Percentiles rank a stretch among this genome's conserved stretches.
Evolutionary conservation across 1,140 invertebrate genomes (phyloP).

Genomic region (Drosophila burlai): DNA sequence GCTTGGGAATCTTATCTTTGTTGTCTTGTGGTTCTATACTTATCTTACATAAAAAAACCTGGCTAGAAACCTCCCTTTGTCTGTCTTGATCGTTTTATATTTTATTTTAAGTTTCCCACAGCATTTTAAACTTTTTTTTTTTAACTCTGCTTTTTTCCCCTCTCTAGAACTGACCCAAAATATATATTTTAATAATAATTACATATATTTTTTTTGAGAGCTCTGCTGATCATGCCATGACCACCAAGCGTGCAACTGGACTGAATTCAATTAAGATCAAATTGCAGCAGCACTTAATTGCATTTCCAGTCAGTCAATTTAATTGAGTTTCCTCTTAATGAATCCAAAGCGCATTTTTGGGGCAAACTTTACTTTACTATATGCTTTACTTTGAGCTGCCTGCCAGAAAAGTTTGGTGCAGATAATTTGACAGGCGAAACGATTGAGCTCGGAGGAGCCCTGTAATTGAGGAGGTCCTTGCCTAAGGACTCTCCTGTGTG

Average conservation of each 20-base stretch:
- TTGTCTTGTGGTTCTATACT: not conserved
- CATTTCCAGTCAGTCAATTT: conserved; percentile 54
- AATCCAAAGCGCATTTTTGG: conserved; percentile 27
- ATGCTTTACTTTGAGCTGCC: not conserved
- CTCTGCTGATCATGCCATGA: conserved; percentile 28
- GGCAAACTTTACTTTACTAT: conserved; percentile 1
- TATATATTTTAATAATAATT: conserved; percentile 9
- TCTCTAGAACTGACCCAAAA: conserved; percentile 41
- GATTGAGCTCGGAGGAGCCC: conserved; percentile 28
- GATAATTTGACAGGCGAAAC: conserved; percentile 51
- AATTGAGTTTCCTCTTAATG: conserved; percentile 43
- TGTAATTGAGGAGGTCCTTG: conserved; percentile 47
- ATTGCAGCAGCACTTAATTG: conserved; percentile 40
- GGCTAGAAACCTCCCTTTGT: not conserved
- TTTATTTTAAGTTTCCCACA: not conserved
- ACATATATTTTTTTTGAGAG: not conserved
- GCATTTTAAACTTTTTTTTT: not conserved
- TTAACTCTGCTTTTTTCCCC: not conserved
- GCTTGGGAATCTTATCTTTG: not conserved
- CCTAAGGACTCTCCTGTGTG: conserved; percentile 3
- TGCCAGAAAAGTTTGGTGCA: conserved; percentile 43
- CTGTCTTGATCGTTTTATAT: not conserved
- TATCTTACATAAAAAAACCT: not conserved
- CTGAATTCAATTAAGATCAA: conserved; percentile 51
- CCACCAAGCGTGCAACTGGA: conserved; percentile 36